These are phyloP conservation scores for Dryobota labecula DNA, from an alignment of 2,888 invertebrate species.

Conservation along the genomic window DNA sequence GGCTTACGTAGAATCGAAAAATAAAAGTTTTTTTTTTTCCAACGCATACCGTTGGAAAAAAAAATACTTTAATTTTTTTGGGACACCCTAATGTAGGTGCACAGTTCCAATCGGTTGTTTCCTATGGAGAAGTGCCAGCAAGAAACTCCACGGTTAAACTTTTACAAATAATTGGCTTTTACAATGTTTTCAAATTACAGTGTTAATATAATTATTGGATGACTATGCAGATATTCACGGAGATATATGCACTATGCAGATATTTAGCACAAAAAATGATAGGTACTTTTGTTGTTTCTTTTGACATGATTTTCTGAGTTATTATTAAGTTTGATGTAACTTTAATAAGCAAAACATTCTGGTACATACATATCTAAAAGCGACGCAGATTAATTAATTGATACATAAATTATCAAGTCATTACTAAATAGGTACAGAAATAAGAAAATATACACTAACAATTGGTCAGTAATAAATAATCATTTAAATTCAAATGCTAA, in stretches of 20 bases:
- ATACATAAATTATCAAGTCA: slow-evolving; percentile 18
- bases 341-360: neutral
- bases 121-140: neutral
- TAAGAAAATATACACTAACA: neutral
- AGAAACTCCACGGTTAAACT: neutral
- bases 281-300: neutral
- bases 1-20: too few species aligned
- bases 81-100: too few species aligned
- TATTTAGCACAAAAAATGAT: neutral
- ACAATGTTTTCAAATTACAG: neutral
- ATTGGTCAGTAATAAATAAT: neutral
- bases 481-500: slow-evolving; percentile 15
- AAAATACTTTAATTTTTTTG: too few species aligned
- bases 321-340: neutral
- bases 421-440: slow-evolving; percentile 3
- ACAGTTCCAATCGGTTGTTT: neutral
- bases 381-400: neutral
- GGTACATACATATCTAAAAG: neutral
- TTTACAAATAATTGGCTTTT: neutral
- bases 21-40: too few species aligned
- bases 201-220: neutral
- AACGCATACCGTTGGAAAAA: too few species aligned
- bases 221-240: neutral
- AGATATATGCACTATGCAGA: neutral
- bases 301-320: neutral